phyloP scores from a whole-genome alignment of 2,797 vertebrate species.

The Eulemur rubriventer region DNA sequence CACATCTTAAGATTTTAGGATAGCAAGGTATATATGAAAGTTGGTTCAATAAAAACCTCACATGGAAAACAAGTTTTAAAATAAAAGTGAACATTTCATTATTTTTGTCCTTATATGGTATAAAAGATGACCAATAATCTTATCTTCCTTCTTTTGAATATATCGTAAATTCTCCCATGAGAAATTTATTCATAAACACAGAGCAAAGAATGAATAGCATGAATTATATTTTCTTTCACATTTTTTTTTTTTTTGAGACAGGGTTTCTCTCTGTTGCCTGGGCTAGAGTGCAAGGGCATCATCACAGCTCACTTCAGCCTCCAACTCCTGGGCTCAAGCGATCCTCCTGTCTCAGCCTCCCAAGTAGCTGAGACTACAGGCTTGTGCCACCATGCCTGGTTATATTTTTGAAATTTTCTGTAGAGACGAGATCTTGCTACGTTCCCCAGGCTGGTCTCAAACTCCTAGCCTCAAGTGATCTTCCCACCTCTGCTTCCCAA shows the following conservation, averaged over 20 bases:
- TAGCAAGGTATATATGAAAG: background rate
- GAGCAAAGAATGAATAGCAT: conserved; percentile 11
- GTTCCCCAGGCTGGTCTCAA: background rate
- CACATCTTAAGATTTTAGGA: conserved; percentile 8
- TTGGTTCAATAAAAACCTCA: conserved; percentile 22
- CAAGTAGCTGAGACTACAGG: background rate
- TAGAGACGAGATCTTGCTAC: background rate
- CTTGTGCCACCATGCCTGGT: background rate
- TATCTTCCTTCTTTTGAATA: conserved; percentile 30
- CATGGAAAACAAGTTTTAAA: conserved; percentile 41
- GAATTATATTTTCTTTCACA: background rate
- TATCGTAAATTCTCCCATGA: background rate
- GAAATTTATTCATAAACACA: conserved; percentile 33
- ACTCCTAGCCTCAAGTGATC: background rate
- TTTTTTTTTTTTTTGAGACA: background rate
- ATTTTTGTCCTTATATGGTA: conserved; percentile 46
- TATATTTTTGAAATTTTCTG: background rate
- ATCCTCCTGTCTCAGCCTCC: background rate
- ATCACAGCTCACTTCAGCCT: background rate
- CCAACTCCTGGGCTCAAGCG: background rate
- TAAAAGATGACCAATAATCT: conserved; percentile 32
- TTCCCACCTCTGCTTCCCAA: background rate
- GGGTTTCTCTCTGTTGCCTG: background rate
- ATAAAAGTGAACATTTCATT: conserved; percentile 50
- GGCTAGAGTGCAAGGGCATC: background rate